These are phyloP conservation scores for Phortica variegata DNA, from an alignment of 1,140 invertebrate genomes.

Conservation along the genomic window DNA sequence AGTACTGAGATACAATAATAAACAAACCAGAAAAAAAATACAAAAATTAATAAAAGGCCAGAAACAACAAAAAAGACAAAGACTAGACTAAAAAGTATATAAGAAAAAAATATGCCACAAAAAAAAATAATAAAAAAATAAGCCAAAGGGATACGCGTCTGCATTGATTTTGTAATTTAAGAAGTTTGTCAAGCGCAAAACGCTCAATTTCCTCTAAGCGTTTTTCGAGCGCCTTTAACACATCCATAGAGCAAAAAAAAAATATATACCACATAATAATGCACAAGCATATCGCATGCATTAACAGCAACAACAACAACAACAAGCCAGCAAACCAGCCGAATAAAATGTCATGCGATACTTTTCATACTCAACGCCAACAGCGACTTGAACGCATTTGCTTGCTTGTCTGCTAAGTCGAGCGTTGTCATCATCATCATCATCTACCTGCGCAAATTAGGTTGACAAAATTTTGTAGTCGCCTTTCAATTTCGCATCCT, in stretches of 20 bases:
- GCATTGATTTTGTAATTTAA: conserved; percentile 28
- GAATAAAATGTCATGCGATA: conserved; percentile 41
- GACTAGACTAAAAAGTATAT: no score
- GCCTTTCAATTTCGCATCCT: background rate
- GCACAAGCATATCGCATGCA: no score
- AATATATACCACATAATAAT: no score
- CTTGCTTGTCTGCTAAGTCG: conserved; percentile 24
- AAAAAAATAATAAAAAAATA: background rate
- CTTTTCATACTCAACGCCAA: conserved; percentile 18
- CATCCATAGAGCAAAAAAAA: no score
- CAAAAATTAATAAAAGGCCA: no score
- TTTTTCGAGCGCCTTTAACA: background rate
- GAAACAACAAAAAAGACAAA: no score
- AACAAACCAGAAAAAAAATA: no score
- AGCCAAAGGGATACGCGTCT: background rate
- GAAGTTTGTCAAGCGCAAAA: conserved; percentile 53
- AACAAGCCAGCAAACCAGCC: no score
- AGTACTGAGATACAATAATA: conserved; percentile 37
- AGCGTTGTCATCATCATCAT: conserved; percentile 5
- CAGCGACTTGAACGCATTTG: conserved; percentile 31
- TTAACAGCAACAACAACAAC: no score
- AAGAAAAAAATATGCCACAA: conserved; percentile 25
- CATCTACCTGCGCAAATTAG: conserved; percentile 47
- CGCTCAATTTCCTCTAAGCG: conserved; percentile 27
- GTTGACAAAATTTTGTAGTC: conserved; percentile 39